Evolutionary conservation across 2,113 vertebrate genomes (phyloP), one percentile per base, ranked within the genome.

Genomic region (Vidua chalybeata): DNA sequence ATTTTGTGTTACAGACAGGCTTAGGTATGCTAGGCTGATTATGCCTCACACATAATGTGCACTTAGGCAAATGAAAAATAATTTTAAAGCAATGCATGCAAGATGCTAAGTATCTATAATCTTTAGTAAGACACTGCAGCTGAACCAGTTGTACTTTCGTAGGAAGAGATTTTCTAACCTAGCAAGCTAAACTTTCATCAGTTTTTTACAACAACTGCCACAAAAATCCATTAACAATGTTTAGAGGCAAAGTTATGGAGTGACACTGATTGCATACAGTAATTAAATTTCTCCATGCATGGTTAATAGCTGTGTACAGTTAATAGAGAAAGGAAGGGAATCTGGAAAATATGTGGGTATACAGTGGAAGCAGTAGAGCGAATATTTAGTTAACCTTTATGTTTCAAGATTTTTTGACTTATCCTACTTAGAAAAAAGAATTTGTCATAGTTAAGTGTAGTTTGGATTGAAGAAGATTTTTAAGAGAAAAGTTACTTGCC

Each of bases 281-380:
- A 96, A 83, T 90, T 92, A 92, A 94, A 90, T 83, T 93, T 90
- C 24, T 64, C 79, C 66, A 64, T 80, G 89, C 67, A 76, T 84
- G 33, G 28, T 93, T 93, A 84, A 82, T 89, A 93, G 45, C 49
- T 64, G 30, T 73, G 24, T 61, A 59, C 5, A 3, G 23, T 45
- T 90, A 84, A 73, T 15, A 91, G 41, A 54, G 45, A 78, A 84
- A 81, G 37, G 33, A 91, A 82, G 17, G 64, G 16, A 79, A 55
- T 27, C 27, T 75, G 49, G 10, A 68, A 87, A 84, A 82, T 14
- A 59, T 39, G 23, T 59, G 28, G 22, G 17, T 58, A 13, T 43
- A 43, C 26, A 75, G 35, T 8, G 5, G 23, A 92, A 68, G 27
- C 33, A 61, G 13, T 41, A 80, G 30, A 61, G 24, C 1, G 1